Base-by-base conservation (phyloP, 2,113 vertebrate genomes). In the Bubo bubo region DNA sequence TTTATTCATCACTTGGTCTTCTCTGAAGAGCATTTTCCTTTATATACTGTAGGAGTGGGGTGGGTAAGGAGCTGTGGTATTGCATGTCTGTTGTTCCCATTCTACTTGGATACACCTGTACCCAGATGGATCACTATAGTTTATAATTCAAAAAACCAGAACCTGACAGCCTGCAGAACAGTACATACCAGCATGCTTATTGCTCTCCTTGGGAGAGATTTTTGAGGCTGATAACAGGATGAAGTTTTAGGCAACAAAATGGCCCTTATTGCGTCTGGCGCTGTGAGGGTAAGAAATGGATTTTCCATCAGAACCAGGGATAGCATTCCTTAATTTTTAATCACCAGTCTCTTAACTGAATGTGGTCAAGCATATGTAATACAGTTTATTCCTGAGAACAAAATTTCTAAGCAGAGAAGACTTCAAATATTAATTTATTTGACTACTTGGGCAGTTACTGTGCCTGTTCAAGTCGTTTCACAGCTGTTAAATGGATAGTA, bases 21-120 rank as follows among this genome's bases (percentile, higher is more conserved):
- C 26, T 79, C 41, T 79, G 81, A 88, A 62, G 66, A 68, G 6
- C 18, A 10, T 93, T 93, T 76, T 67, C 26, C 60, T 66, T 47
- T 9, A 16, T 22, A 9, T 53, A 6, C 56, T 71, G 0, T 0
- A 47, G 28, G 5, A 68, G 52, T 22, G 26, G 27, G 26, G 30
- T 88, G 77, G 27, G 10, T n/a, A 26, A 39, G 43, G 30, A 82
- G 18, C 23, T 91, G 13, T 74, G 20, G 7, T 55, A 8, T 12
- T 64, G 21, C 10, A 5, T 56, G 4, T 34, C 32, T 88, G 4
- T 67, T 79, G 4, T 4, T 72, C 14, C 28, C 1, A 0, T 60
- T 82, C 24, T 82, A 0, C 10, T 59, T 75, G 21, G 22, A 32
- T 82, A 14, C 8, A 26, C 28, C 52, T 75, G 39, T n/a, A 63